Conservation (phyloP, 1,140 invertebrate genomes). For the Ericerus pela region DNA sequence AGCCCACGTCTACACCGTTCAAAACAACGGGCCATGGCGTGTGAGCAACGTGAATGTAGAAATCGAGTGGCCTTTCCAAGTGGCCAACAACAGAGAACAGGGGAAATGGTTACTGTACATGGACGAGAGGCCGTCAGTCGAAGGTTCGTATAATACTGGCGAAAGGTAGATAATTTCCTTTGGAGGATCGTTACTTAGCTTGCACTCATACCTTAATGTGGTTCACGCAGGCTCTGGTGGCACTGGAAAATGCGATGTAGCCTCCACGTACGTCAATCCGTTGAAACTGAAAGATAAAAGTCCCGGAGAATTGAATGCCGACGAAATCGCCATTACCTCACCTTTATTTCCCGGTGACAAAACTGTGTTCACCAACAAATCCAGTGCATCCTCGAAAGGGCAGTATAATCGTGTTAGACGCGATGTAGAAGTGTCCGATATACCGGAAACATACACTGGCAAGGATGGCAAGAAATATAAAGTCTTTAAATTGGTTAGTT, state of each 20-base stretch:
- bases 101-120: constrained; percentile 86
- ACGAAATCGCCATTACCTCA: neutral
- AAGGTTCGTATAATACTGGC: constrained; percentile 46
- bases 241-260: constrained; percentile 42
- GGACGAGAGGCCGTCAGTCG: constrained; percentile 58
- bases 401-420: neutral
- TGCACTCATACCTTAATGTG: neutral
- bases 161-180: neutral
- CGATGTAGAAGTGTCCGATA: constrained; percentile 38
- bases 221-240: neutral
- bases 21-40: constrained; percentile 74
- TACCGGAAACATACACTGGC: constrained; percentile 50
- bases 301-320: neutral
- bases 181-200: neutral
- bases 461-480: constrained; percentile 51
- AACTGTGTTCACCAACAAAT: neutral
- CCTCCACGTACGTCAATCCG: constrained; percentile 47
- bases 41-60: constrained; percentile 59
- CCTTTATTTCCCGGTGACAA: neutral
- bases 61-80: constrained; percentile 80
- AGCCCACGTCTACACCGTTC: constrained; percentile 71
- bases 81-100: constrained; percentile 53
- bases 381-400: neutral
- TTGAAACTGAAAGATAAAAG: constrained; percentile 35
- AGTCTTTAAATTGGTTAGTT: constrained; percentile 56